Conservation (phyloP, 2,797 vertebrate genomes). For the Pseudochaenichthys georgianus region DNA sequence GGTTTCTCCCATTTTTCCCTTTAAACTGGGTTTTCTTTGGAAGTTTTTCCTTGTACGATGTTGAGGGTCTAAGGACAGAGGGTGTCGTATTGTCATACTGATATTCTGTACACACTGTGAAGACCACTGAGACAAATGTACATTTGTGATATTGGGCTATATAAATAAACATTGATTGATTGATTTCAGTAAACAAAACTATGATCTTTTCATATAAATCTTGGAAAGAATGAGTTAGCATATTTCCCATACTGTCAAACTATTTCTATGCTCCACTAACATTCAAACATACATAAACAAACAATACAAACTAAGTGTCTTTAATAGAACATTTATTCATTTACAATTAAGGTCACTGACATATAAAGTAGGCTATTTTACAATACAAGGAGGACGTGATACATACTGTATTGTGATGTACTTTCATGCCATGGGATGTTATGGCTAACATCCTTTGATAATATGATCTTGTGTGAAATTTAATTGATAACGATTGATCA, state of each 20-base stretch:
- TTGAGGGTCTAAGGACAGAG: too few relatives aligned
- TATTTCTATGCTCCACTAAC: not conserved
- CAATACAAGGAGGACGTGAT: not conserved
- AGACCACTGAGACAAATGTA: too few relatives aligned
- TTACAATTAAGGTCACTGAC: not conserved
- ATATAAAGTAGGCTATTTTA: not conserved
- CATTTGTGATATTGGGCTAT: too few relatives aligned
- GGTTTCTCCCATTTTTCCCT: too few relatives aligned
- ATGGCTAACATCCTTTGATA: not conserved
- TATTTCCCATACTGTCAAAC: not conserved
- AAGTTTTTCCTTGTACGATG: too few relatives aligned
- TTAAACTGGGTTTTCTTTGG: too few relatives aligned
- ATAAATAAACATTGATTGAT: too few relatives aligned
- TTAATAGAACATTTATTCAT: slow-evolving; percentile 1
- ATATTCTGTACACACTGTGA: too few relatives aligned
- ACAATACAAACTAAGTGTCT: not conserved
- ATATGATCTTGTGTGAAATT: not conserved
- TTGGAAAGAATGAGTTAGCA: not conserved
- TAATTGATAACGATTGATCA: not conserved
- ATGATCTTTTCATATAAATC: not conserved
- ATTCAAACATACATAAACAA: not conserved
- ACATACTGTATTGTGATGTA: not conserved
- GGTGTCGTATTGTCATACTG: too few relatives aligned
- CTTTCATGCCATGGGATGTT: accelerated
- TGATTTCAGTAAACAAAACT: not conserved